Evolutionary conservation across 2,888 invertebrate genomes (phyloP), one percentile per base, ranked within the genome.

Genomic region (Machimus rusticus): DNA sequence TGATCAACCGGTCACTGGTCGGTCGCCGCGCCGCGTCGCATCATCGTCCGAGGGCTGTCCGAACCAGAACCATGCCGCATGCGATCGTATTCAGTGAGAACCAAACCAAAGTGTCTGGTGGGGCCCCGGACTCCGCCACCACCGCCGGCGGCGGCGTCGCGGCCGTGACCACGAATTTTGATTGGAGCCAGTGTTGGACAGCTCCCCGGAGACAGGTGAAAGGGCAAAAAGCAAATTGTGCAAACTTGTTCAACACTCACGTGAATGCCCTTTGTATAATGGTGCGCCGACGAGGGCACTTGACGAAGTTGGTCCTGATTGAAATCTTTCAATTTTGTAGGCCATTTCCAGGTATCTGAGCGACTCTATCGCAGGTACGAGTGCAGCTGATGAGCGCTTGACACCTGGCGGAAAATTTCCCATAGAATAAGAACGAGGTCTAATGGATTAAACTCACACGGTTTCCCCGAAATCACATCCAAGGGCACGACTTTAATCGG

Each of bases 11-110:
- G 28, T 28, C 66, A 66, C 23, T 1, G 66, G 9, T 39, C 39
- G 12, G 12, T 39, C 12, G 39, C 2, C 39, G 39, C 79, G 6
- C 34, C 34, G 34, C 34, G 34, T 6, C 34, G 34, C 34, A 34
- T 34, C 6, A 82, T 57, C 57, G n/a, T 5, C 39, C 34, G 37
- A 16, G 43, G 81, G 55, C 55, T 46, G 79, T 28, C 79, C 57
- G 28, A 23, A 66, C 66, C 66, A 66, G 66, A 66, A 66, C 66
- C 66, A 28, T 28, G 66, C 23, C 28, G 28, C 66, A 28, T 28
- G 66, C 23, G 66, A 66, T 51, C 51, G 19, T 9, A 81, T 55
- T 81, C 66, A 57, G 66, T 57, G 82, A 66, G 82, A 82, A 82
- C 12, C 23, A 23, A 19, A 66, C 66, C 31, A 8, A 82, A 82